phyloP scores from a whole-genome alignment of 2,797 vertebrate species.

The Sebastes alutus region DNA sequence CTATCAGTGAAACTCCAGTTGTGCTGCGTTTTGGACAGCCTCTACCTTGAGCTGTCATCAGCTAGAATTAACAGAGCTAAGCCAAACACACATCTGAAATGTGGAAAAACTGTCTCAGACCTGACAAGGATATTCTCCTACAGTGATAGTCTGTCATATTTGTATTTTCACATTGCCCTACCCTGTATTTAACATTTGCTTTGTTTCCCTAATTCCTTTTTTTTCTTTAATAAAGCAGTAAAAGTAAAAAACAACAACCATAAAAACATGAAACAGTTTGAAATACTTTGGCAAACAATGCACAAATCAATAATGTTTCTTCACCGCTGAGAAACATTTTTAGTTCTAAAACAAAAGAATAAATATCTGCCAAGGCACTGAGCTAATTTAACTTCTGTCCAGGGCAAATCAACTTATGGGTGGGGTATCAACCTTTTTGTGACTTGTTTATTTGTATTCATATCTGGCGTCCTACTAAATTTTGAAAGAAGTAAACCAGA shows the following conservation, averaged over 20 bases:
- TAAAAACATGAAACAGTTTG: slow-evolving; percentile 13
- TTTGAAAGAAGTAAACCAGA: background rate
- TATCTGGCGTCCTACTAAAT: background rate
- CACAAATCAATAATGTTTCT: slow-evolving; percentile 15
- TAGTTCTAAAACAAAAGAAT: background rate
- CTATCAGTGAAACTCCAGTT: slow-evolving; percentile 34
- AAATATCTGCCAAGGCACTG: slow-evolving; percentile 12
- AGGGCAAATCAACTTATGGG: slow-evolving; percentile 5
- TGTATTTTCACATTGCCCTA: background rate
- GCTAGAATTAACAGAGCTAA: slow-evolving; percentile 29
- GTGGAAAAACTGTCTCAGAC: slow-evolving; percentile 39
- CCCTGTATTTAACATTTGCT: background rate
- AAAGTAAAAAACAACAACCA: background rate
- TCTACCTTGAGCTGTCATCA: slow-evolving; percentile 48
- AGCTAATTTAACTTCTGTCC: slow-evolving; percentile 16
- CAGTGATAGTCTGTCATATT: background rate
- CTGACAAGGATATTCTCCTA: slow-evolving; percentile 21
- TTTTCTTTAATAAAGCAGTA: background rate
- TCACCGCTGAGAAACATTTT: background rate
- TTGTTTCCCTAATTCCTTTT: background rate
- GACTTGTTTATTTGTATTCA: slow-evolving; percentile 13
- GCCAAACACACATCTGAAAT: slow-evolving; percentile 43
- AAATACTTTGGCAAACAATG: background rate
- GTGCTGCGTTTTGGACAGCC: slow-evolving; percentile 22
- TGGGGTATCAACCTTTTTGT: background rate